A percentile compares a stretch with the other conserved stretches of the same genome.
Conservation (phyloP, 1,140 invertebrate genomes). For the Stegodyphus mimosarum region DNA sequence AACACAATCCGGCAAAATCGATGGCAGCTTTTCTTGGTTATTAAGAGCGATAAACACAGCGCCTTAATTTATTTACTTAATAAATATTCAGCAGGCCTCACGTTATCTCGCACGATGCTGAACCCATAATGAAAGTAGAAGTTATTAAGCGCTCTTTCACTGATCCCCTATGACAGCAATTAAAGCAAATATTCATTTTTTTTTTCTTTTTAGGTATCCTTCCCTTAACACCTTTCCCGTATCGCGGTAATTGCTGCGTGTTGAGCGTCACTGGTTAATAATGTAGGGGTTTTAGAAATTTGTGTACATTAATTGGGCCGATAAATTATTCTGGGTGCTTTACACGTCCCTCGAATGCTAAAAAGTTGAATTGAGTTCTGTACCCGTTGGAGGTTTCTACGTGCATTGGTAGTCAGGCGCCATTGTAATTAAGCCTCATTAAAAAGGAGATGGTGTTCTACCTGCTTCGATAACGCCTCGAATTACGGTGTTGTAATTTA, state of each 20-base stretch:
- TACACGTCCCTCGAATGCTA: conserved; percentile 13
- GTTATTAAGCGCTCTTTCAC: conserved; percentile 30
- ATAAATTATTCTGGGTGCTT: conserved; percentile 42
- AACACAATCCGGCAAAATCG: neutral
- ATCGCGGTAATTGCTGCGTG: conserved; percentile 27
- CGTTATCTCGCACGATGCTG: conserved; percentile 22
- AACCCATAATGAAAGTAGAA: conserved; percentile 37
- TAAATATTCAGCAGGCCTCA: conserved; percentile 47
- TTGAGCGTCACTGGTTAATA: conserved; percentile 17
- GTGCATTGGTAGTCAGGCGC: neutral
- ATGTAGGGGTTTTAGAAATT: conserved; percentile 17
- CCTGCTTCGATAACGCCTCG: too few relatives aligned
- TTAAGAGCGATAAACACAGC: conserved; percentile 47
- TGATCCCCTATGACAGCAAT: conserved; percentile 46
- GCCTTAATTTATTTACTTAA: conserved; percentile 57
- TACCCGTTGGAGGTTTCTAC: neutral
- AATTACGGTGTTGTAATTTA: too few relatives aligned
- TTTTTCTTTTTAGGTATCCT: conserved; percentile 3
- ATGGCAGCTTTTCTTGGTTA: conserved; percentile 22
- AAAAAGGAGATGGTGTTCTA: neutral
- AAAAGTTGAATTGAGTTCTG: conserved; percentile 33
- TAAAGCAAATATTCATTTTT: conserved; percentile 41
- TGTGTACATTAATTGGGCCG: conserved; percentile 44
- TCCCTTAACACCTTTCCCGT: conserved; percentile 5
- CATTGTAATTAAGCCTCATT: neutral